Evolutionary conservation across 2,888 invertebrate species (phyloP).

Genomic region (Sthenelais limicola): DNA sequence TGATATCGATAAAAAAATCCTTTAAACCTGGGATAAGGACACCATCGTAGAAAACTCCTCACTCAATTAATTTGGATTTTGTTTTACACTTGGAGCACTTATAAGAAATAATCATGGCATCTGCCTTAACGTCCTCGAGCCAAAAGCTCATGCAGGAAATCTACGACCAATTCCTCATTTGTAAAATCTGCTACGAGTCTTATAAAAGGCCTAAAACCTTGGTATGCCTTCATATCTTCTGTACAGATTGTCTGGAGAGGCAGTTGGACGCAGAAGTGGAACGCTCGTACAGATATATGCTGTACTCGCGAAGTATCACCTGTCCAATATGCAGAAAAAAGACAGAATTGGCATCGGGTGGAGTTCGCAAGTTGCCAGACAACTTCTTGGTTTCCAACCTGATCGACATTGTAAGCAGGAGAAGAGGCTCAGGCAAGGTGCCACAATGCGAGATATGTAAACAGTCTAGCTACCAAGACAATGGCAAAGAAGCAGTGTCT

Average conservation of each 20-base stretch:
- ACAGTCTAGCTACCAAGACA: conserved; percentile 52
- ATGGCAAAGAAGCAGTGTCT: conserved; percentile 60
- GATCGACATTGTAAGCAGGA: conserved; percentile 58
- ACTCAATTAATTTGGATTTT: too few species aligned
- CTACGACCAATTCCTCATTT: conserved; percentile 69
- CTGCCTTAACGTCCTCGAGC: conserved; percentile 42
- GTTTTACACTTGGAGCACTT: neutral
- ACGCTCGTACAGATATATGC: conserved; percentile 58
- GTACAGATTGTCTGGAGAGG: conserved; percentile 67
- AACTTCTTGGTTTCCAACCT: conserved; percentile 70
- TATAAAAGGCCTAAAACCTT: conserved; percentile 70
- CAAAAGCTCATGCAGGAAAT: conserved; percentile 69
- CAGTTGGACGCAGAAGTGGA: conserved; percentile 66
- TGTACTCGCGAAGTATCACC: conserved; percentile 65
- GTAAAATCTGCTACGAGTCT: conserved; percentile 69
- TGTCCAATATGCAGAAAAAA: conserved; percentile 70
- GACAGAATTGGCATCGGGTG: conserved; percentile 69
- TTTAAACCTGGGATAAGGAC: too few species aligned
- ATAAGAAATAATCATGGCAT: neutral
- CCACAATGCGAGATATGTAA: conserved; percentile 44
- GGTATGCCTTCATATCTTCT: conserved; percentile 70
- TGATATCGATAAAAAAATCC: too few species aligned
- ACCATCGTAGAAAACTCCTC: too few species aligned
- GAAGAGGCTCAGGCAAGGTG: conserved; percentile 24
- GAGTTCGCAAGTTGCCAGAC: conserved; percentile 68